A percentile compares a stretch with the other conserved stretches of the same genome.
These are phyloP conservation scores for Tenthredo amoena DNA, from an alignment of 2,888 invertebrate species.

Conservation along the genomic window DNA sequence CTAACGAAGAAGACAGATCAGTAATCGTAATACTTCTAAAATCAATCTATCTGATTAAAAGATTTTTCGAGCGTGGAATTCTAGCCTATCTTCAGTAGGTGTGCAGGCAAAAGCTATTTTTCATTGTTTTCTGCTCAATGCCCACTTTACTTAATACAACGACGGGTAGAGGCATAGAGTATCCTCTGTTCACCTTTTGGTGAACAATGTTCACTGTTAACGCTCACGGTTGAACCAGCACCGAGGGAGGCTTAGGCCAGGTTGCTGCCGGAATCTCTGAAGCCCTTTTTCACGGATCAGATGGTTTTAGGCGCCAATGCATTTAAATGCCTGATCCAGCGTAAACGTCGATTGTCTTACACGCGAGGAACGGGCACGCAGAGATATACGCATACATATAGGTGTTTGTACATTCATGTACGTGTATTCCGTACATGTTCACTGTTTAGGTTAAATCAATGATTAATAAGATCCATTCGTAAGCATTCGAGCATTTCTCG, in stretches of 20 bases:
- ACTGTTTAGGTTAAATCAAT: conserved; percentile 24
- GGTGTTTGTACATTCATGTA: not conserved
- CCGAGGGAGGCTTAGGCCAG: not conserved
- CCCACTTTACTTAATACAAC: not conserved
- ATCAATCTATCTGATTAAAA: not conserved
- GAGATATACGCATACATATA: not conserved
- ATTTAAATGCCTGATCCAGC: conserved; percentile 50
- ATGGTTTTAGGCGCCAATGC: conserved; percentile 46
- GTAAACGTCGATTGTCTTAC: conserved; percentile 45
- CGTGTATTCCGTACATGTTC: not conserved
- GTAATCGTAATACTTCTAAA: not conserved
- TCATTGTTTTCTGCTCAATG: not conserved
- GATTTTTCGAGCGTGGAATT: not conserved
- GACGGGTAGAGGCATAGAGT: not conserved
- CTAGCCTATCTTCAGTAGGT: not conserved
- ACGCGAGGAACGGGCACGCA: not conserved
- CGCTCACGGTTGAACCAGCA: conserved; percentile 27
- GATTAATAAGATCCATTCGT: conserved; percentile 25
- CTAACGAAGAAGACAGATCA: too few species aligned
- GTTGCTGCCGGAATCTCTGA: conserved; percentile 19
- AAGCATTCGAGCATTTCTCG: not conserved
- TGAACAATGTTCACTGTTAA: conserved; percentile 42
- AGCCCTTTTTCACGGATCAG: conserved; percentile 45
- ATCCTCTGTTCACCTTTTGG: conserved; percentile 10
- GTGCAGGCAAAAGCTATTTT: not conserved